Percentiles rank a stretch among this genome's conserved stretches.
Evolutionary conservation across 2,113 vertebrate species (phyloP).

Genomic region (Campylomormyrus numenius): DNA sequence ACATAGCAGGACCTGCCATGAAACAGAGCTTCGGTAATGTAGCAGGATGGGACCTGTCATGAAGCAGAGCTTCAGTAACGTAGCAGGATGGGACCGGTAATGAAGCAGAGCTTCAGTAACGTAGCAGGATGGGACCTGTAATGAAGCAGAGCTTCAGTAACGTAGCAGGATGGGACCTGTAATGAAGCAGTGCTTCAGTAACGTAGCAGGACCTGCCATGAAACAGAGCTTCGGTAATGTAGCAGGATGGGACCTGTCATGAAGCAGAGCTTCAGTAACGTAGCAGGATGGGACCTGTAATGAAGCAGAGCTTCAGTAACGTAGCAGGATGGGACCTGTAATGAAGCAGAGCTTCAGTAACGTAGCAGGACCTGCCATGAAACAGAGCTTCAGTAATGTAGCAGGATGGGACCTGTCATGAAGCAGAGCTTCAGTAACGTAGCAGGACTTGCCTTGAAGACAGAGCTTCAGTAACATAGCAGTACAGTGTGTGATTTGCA

Average conservation of each 20-base stretch:
- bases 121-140: not conserved
- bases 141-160: not conserved
- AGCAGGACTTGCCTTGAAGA: not conserved
- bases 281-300: not conserved
- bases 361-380: not conserved
- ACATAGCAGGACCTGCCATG: not conserved
- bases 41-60: not conserved
- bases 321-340: not conserved
- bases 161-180: not conserved
- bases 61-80: not conserved
- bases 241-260: not conserved
- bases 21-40: not conserved
- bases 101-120: not conserved
- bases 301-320: not conserved
- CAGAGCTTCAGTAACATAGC: not conserved
- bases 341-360: not conserved
- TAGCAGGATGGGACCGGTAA: not conserved
- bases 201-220: not conserved
- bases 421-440: not conserved
- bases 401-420: not conserved
- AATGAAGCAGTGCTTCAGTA: not conserved
- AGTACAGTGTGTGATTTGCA: not conserved
- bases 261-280: not conserved
- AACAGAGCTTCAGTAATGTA: not conserved
- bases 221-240: not conserved